Evolutionary conservation across 2,888 invertebrate species (phyloP), one percentile per base, ranked within the genome.

Genomic region (Parnassius smintheus): DNA sequence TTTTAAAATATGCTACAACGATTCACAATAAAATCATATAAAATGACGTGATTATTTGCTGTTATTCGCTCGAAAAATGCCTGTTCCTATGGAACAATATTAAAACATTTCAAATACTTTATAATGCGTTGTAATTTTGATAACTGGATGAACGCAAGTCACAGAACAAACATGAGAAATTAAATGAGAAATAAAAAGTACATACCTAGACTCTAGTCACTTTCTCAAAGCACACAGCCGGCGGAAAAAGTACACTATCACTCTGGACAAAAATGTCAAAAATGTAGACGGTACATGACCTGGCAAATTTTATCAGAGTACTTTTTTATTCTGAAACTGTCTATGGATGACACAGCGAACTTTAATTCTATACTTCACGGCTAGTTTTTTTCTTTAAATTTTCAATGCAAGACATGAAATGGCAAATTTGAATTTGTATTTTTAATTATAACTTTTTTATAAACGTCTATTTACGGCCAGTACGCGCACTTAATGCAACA

Each of bases 211-310:
- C 7, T 69, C 69, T 71, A 71, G 70, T 56, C 65, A 70, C 70
- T 66, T 70, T 68, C 68, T 55, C 62, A 61, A 50, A 68, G 62
- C 65, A 62, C 65, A 70, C 68, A 69, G 69, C 74, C 65, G 44
- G 52, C 58, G 58, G 13, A 10, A 61, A 75, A 75, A 73, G 53
- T 67, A 78, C 83, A 80, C 77, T 76, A 75, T 78, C 82, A 84
- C 82, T 73, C 70, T 68, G 65, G 64, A 74, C 72, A 75, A 78
- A 77, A 80, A 74, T 78, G 73, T 76, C 69, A 68, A 72, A 70
- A 70, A 66, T 66, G 71, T 75, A 71, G 65, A 77, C 70, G 68
- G 66, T 67, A 69, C 73, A 83, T 83, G 85, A 85, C 75, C 74
- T 73, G 70, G 84, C 48, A 22, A 42, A 41, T 59, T 59, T 41